phyloP scores from a whole-genome alignment of 2,888 invertebrate species.

The Ischnus inquisitorius region DNA sequence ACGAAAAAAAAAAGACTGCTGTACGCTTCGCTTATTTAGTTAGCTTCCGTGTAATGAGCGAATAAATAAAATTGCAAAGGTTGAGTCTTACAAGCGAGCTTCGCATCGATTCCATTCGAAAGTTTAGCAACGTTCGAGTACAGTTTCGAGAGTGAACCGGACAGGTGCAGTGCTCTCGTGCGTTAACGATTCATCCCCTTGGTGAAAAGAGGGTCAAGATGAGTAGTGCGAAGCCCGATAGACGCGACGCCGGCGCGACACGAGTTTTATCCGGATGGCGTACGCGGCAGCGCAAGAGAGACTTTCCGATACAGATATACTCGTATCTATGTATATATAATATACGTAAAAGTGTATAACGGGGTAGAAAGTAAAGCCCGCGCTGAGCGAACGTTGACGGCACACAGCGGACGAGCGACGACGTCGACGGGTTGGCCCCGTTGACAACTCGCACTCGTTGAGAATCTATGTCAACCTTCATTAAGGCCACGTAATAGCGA shows the following conservation, averaged over 20 bases:
- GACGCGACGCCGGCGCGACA: constrained; percentile 61
- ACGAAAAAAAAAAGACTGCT: no score
- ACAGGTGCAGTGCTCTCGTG: neutral
- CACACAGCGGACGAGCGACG: constrained; percentile 25
- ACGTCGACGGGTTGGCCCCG: constrained; percentile 63
- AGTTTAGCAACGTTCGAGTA: constrained; percentile 1
- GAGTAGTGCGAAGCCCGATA: constrained; percentile 73
- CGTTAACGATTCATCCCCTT: constrained; percentile 64
- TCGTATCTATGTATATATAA: constrained; percentile 11
- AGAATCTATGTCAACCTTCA: constrained; percentile 78
- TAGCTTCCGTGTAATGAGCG: neutral
- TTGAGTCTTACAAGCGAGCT: neutral
- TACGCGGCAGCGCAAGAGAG: constrained; percentile 27
- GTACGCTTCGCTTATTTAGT: no score
- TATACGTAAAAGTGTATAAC: neutral
- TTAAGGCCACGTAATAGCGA: constrained; percentile 70
- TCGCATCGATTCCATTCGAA: neutral
- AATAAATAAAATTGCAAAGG: neutral
- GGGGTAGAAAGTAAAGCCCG: constrained; percentile 49
- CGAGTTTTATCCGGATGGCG: constrained; percentile 75
- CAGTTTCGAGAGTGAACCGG: neutral
- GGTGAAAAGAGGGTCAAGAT: constrained; percentile 75
- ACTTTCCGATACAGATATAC: constrained; percentile 17
- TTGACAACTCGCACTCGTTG: constrained; percentile 68
- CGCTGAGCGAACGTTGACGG: constrained; percentile 44